Evolutionary conservation across 2,113 vertebrate genomes (phyloP).

Genomic region (Odobenus rosmarus): DNA sequence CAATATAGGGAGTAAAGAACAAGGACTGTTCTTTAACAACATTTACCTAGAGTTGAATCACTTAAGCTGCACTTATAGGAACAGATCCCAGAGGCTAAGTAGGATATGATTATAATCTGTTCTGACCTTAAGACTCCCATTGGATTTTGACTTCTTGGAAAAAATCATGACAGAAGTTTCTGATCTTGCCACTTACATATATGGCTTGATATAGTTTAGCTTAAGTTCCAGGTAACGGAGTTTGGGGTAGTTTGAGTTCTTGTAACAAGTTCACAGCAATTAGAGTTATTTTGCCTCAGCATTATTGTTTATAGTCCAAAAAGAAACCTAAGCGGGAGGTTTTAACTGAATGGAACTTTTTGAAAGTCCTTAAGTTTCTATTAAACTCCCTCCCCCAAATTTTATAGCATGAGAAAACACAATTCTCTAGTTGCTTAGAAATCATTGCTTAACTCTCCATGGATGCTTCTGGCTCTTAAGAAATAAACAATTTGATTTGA

Average conservation of each 20-base stretch:
- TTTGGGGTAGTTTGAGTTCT: background rate
- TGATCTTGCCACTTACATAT: background rate
- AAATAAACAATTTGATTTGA: slow-evolving; percentile 66
- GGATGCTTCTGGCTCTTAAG: slow-evolving; percentile 47
- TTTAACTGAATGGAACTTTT: slow-evolving; percentile 30
- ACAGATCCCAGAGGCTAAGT: background rate
- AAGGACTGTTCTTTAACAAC: background rate
- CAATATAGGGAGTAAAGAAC: background rate
- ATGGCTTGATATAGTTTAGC: background rate
- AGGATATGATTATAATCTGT: background rate
- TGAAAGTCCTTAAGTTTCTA: slow-evolving; percentile 42
- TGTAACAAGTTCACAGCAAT: background rate
- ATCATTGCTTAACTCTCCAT: slow-evolving; percentile 49
- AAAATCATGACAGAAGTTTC: background rate
- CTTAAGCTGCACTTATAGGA: background rate
- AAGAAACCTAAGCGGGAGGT: background rate
- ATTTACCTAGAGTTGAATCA: background rate
- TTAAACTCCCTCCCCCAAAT: slow-evolving; percentile 1
- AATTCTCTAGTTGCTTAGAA: slow-evolving; percentile 34
- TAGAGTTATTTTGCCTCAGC: background rate
- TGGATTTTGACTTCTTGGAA: background rate
- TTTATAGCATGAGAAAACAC: background rate
- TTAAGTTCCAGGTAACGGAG: background rate
- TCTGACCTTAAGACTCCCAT: background rate
- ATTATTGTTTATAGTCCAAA: background rate